Evolutionary conservation across 2,888 invertebrate genomes (phyloP).

Genomic region (Yponomeuta plumbellus): DNA sequence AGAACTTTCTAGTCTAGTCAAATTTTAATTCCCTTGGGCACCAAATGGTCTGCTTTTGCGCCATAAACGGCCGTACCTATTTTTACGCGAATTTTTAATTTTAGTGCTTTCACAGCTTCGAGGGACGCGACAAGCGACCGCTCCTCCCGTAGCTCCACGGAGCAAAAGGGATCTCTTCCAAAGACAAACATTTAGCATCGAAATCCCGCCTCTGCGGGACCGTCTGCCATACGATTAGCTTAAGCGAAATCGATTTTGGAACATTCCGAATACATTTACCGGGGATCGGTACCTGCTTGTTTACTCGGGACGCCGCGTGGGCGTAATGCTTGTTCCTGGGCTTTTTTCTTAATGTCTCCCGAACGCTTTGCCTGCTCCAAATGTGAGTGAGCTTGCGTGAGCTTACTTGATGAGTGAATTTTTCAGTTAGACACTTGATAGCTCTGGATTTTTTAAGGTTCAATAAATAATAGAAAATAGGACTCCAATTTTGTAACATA

Average conservation of each 20-base stretch:
- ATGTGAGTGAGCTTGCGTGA: background rate
- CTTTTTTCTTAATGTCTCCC: background rate
- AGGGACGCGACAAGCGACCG: too few relatives aligned
- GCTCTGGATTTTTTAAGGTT: too few relatives aligned
- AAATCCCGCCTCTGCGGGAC: background rate
- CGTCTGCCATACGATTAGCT: slow-evolving; percentile 10
- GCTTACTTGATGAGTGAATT: background rate
- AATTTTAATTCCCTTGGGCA: too few relatives aligned
- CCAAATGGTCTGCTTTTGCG: too few relatives aligned
- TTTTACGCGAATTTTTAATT: too few relatives aligned
- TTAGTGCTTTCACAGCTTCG: too few relatives aligned
- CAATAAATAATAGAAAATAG: too few relatives aligned
- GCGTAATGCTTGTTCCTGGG: background rate
- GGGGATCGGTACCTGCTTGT: background rate
- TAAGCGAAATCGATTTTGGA: slow-evolving; percentile 12
- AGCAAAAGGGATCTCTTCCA: slow-evolving; percentile 7
- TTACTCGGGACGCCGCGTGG: background rate
- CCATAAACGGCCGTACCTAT: too few relatives aligned
- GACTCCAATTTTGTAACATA: too few relatives aligned
- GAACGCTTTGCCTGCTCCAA: background rate
- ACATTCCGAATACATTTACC: slow-evolving; percentile 8
- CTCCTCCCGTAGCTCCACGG: background rate
- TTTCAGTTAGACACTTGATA: too few relatives aligned
- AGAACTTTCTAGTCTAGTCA: too few relatives aligned
- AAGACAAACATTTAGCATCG: slow-evolving; percentile 12